These are phyloP conservation scores for Geodia barretti DNA, from an alignment of 37 sponge, comb jelly and placozoan genomes.

Conservation along the genomic window DNA sequence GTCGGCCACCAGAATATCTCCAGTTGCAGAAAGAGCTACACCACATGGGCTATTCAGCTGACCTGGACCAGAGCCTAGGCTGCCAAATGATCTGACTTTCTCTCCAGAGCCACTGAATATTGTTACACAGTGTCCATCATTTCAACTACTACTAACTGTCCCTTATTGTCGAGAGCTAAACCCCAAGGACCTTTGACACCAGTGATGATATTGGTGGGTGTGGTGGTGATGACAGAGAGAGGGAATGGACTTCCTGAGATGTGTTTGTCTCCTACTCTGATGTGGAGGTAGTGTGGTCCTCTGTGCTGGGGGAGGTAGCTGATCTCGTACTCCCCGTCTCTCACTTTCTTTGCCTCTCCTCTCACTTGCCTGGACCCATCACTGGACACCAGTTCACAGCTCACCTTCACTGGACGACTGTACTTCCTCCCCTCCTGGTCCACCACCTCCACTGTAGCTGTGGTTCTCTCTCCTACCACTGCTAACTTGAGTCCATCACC, in stretches of 20 bases:
- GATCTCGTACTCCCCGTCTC: neutral
- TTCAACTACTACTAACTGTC: neutral
- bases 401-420: neutral
- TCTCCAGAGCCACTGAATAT: slow-evolving; percentile 3
- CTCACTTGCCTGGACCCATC: neutral
- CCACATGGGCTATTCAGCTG: neutral
- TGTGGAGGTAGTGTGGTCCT: slow-evolving; percentile 5
- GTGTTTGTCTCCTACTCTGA: slow-evolving; percentile 1
- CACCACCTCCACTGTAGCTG: slow-evolving; percentile 3
- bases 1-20: slow-evolving; percentile 12
- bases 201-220: slow-evolving; percentile 7
- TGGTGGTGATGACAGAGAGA: neutral
- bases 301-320: slow-evolving; percentile 1
- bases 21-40: neutral
- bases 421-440: neutral
- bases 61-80: neutral
- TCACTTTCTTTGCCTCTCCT: neutral
- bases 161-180: neutral
- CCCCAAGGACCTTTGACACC: slow-evolving; percentile 19
- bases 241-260: slow-evolving; percentile 27
- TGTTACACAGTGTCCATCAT: neutral
- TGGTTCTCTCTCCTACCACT: slow-evolving; percentile 2
- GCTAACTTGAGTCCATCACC: slow-evolving; percentile 8
- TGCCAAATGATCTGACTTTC: slow-evolving; percentile 10
- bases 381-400: slow-evolving; percentile 6